These are phyloP conservation scores for Odontesthes bonariensis DNA, from an alignment of 2,113 vertebrate genomes.

Conservation along the genomic window DNA sequence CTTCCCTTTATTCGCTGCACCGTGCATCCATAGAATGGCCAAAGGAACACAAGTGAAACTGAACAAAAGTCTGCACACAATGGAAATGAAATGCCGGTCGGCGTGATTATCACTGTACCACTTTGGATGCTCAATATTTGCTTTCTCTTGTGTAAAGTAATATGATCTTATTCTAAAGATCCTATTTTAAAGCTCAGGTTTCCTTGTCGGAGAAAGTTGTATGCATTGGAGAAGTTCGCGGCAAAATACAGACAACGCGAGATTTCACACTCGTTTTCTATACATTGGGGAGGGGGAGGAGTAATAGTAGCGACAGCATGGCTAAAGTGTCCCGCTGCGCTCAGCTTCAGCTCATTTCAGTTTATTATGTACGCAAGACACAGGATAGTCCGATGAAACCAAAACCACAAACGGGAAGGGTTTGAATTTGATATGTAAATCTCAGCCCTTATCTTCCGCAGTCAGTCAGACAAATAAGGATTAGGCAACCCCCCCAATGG, in stretches of 20 bases:
- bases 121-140: background rate
- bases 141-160: background rate
- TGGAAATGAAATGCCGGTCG: background rate
- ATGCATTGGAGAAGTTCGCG: slow-evolving; percentile 67
- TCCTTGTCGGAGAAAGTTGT: slow-evolving; percentile 35
- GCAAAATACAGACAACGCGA: slow-evolving; percentile 77
- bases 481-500: slow-evolving; percentile 29
- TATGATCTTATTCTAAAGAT: background rate
- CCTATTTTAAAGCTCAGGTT: background rate
- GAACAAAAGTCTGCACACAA: background rate
- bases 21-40: background rate
- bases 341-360: background rate
- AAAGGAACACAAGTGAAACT: background rate
- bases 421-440: background rate
- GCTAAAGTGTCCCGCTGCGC: background rate
- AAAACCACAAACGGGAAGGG: background rate
- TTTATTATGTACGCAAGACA: background rate
- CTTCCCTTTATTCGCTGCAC: background rate
- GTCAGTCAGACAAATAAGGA: slow-evolving; percentile 50
- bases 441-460: background rate
- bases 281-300: slow-evolving; percentile 31
- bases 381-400: background rate
- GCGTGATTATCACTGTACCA: too few relatives aligned
- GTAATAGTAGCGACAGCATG: slow-evolving; percentile 18
- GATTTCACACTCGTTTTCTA: slow-evolving; percentile 65